Evolutionary conservation across 2,113 vertebrate species (phyloP).

Genomic region (Camarhynchus parvulus): DNA sequence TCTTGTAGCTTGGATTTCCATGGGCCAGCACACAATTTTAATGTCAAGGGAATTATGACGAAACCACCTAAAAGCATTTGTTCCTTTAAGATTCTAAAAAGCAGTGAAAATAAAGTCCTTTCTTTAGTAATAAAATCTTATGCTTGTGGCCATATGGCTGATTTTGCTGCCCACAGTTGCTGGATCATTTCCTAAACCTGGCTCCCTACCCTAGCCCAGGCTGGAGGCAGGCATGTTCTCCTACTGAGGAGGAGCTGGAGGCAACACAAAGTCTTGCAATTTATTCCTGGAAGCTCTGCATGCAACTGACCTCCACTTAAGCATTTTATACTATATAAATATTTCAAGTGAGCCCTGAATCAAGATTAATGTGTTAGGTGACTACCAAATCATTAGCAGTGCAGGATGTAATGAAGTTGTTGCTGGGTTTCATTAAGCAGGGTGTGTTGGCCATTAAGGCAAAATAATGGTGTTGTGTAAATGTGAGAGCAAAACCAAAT

Average conservation of each 20-base stretch:
- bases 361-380: not conserved
- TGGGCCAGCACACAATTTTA: not conserved
- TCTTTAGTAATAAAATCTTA: not conserved
- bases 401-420: constrained; percentile 44
- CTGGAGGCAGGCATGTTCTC: not conserved
- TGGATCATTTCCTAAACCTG: not conserved
- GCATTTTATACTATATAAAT: not conserved
- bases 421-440: constrained; percentile 42
- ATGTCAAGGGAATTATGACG: not conserved
- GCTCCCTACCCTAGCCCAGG: not conserved
- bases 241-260: not conserved
- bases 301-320: not conserved
- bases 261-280: not conserved
- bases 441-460: constrained; percentile 25
- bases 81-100: not conserved
- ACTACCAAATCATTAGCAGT: constrained; percentile 38
- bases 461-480: constrained; percentile 12
- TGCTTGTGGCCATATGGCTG: not conserved
- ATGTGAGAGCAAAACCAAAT: constrained; percentile 15
- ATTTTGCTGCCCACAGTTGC: not conserved
- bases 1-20: not conserved
- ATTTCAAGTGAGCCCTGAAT: not conserved
- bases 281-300: not conserved
- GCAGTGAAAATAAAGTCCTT: not conserved
- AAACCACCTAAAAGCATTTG: not conserved